phyloP scores from a whole-genome alignment of 2,888 invertebrate species.

The Imbricaverruca yamaguchii region DNA sequence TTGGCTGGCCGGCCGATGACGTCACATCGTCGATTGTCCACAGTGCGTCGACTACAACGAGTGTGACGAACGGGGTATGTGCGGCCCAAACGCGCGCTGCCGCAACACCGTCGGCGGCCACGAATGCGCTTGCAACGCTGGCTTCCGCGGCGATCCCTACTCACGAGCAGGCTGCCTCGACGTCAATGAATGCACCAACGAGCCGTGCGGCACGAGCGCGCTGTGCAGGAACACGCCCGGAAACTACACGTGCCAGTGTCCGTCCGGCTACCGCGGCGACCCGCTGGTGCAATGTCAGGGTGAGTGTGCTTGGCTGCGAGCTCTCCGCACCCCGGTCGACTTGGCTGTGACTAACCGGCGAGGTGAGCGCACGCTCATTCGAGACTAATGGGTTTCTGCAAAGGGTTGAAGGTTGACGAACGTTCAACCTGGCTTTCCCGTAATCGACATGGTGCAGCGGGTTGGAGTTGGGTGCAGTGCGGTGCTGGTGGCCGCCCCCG shows the following conservation, averaged over 20 bases:
- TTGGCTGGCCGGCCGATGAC: too few relatives aligned
- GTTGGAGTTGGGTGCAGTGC: too few relatives aligned
- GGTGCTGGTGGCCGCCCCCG: too few relatives aligned
- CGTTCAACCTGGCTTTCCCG: not conserved
- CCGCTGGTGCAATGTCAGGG: slow-evolving; percentile 42
- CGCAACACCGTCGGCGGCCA: slow-evolving; percentile 69
- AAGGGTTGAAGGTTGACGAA: not conserved
- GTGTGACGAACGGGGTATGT: slow-evolving; percentile 52
- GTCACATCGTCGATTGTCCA: slow-evolving; percentile 26
- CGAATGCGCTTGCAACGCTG: slow-evolving; percentile 75
- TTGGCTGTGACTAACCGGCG: not conserved
- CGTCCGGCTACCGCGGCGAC: slow-evolving; percentile 55
- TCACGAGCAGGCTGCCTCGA: slow-evolving; percentile 60
- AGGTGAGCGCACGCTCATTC: not conserved
- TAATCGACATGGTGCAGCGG: not conserved
- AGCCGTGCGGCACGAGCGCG: slow-evolving; percentile 71
- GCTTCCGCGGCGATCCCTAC: slow-evolving; percentile 70
- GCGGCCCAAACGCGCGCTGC: slow-evolving; percentile 71
- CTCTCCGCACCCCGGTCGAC: not conserved
- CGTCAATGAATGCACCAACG: slow-evolving; percentile 57
- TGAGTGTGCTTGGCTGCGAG: not conserved
- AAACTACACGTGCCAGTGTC: slow-evolving; percentile 77
- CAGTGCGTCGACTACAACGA: slow-evolving; percentile 78
- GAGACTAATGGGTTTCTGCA: not conserved
- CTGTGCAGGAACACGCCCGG: slow-evolving; percentile 84